These are phyloP conservation scores for Nematolebias whitei DNA, from an alignment of 2,113 vertebrate genomes.

Conservation along the genomic window DNA sequence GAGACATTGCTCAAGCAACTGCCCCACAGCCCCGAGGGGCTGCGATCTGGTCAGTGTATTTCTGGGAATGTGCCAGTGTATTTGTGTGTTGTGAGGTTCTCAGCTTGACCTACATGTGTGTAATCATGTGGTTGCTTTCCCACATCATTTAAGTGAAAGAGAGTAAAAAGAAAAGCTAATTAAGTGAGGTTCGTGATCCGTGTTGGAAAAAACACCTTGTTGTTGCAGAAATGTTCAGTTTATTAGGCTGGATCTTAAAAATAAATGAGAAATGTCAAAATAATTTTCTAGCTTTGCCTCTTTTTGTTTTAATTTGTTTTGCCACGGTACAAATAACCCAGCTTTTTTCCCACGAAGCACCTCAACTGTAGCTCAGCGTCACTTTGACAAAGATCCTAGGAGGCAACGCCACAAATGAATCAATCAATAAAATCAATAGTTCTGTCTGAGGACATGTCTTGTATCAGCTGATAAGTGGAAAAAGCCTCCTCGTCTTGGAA, in stretches of 20 bases:
- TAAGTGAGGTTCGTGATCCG: background rate
- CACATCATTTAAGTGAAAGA: constrained; percentile 45
- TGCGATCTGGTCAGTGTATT: constrained; percentile 67
- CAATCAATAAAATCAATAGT: constrained; percentile 79
- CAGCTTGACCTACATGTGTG: constrained; percentile 38
- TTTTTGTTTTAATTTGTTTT: too few relatives aligned
- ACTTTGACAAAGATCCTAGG: constrained; percentile 42
- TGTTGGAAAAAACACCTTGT: background rate
- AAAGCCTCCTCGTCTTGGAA: constrained; percentile 64
- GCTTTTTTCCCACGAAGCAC: background rate
- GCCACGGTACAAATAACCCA: constrained; percentile 8
- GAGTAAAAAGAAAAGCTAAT: constrained; percentile 10
- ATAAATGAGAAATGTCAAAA: background rate
- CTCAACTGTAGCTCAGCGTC: constrained; percentile 13
- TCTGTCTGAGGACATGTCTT: constrained; percentile 78
- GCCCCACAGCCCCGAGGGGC: constrained; percentile 76
- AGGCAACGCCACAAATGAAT: constrained; percentile 51
- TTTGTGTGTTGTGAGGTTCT: constrained; percentile 45
- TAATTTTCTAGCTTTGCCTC: too few relatives aligned
- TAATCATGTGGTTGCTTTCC: constrained; percentile 35
- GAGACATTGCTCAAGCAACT: constrained; percentile 81
- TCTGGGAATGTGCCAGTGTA: constrained; percentile 45
- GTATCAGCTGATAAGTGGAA: constrained; percentile 81
- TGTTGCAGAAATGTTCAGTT: constrained; percentile 12
- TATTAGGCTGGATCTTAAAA: background rate